Evolutionary conservation across 2,797 vertebrate genomes (phyloP).

Genomic region (Xyrichtys novacula): DNA sequence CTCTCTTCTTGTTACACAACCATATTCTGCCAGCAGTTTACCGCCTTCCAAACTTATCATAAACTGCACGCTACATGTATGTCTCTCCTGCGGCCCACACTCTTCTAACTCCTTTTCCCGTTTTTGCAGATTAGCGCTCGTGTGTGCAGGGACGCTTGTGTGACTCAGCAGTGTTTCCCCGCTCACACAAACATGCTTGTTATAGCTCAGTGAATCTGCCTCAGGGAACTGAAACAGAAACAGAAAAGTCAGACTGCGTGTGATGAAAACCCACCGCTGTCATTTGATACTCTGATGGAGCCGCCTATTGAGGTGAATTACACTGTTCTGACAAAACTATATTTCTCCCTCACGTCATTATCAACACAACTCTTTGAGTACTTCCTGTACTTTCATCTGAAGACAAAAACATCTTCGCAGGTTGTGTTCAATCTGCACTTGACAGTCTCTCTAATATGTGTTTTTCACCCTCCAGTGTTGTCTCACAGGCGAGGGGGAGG

Average conservation of each 20-base stretch:
- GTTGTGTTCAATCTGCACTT: constrained; percentile 44
- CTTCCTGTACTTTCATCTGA: constrained; percentile 25
- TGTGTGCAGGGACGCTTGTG: constrained; percentile 42
- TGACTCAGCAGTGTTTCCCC: constrained; percentile 60
- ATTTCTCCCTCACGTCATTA: constrained; percentile 13
- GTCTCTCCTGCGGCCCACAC: constrained; percentile 2
- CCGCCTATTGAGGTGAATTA: constrained; percentile 34
- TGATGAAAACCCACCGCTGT: constrained; percentile 52
- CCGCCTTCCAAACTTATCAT: constrained; percentile 31
- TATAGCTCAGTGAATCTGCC: constrained; percentile 28
- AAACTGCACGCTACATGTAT: constrained; percentile 22
- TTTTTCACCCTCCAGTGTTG: constrained; percentile 19
- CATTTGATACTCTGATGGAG: constrained; percentile 61
- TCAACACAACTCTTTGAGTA: constrained; percentile 16
- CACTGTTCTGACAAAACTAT: constrained; percentile 23
- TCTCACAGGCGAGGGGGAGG: constrained; percentile 42
- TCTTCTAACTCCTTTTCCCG: constrained; percentile 16
- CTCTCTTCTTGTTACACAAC: constrained; percentile 51
- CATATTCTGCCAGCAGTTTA: constrained; percentile 31
- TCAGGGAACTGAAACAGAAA: constrained; percentile 38
- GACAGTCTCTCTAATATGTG: background rate
- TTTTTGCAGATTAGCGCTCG: constrained; percentile 22
- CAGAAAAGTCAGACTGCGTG: constrained; percentile 34
- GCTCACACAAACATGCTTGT: constrained; percentile 59
- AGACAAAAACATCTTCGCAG: constrained; percentile 25